Percentiles rank a stretch among this genome's conserved stretches.
These are phyloP conservation scores for Mamestra configurata DNA, from an alignment of 1,140 invertebrate species.

Conservation along the genomic window DNA sequence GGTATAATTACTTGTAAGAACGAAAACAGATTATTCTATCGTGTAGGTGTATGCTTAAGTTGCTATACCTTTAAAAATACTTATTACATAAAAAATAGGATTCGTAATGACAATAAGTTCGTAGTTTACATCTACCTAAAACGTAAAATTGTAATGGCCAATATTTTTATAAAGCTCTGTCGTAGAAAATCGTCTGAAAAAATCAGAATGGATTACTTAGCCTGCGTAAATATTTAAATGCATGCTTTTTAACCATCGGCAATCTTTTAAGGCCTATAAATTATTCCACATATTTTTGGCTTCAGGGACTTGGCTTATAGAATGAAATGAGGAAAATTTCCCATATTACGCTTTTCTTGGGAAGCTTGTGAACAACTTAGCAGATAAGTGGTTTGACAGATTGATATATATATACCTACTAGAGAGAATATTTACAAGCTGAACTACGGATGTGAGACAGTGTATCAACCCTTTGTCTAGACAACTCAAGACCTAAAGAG, in stretches of 20 bases:
- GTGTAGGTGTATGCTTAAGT: no score
- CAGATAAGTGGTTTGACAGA: constrained; percentile 22
- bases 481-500: not conserved
- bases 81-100: no score
- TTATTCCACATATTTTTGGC: constrained; percentile 28
- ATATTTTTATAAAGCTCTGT: not conserved
- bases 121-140: no score
- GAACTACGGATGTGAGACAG: not conserved
- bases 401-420: not conserved
- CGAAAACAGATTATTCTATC: no score
- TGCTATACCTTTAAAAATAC: no score
- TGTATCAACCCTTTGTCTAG: constrained; percentile 1
- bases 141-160: no score
- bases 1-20: no score
- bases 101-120: no score
- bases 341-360: constrained; percentile 10
- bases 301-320: not conserved
- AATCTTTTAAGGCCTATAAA: constrained; percentile 39
- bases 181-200: not conserved
- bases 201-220: not conserved
- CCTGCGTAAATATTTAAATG: not conserved
- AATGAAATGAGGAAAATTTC: constrained; percentile 19
- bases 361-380: constrained; percentile 19
- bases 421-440: constrained; percentile 3
- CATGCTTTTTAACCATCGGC: constrained; percentile 12